phyloP scores from a whole-genome alignment of 1,140 invertebrate species.

The Papilio xuthus region DNA sequence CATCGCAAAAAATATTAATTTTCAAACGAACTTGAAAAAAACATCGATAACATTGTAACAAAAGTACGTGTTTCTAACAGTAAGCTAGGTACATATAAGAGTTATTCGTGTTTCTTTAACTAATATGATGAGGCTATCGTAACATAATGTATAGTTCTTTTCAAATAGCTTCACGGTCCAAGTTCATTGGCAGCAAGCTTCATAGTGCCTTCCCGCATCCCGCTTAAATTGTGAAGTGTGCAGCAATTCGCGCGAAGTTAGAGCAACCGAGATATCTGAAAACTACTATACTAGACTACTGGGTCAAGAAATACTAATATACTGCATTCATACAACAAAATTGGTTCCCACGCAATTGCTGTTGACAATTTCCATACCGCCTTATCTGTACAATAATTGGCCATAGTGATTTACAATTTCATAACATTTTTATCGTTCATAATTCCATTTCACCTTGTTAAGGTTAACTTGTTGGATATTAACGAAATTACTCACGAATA shows the following conservation, averaged over 20 bases:
- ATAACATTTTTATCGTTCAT: conserved; percentile 5
- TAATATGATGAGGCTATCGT: too few relatives aligned
- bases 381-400: neutral
- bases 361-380: conserved; percentile 4
- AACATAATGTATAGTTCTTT: too few relatives aligned
- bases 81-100: too few relatives aligned
- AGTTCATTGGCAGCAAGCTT: too few relatives aligned
- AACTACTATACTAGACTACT: too few relatives aligned
- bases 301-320: neutral
- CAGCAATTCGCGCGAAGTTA: too few relatives aligned
- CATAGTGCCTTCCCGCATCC: too few relatives aligned
- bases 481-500: neutral
- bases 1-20: neutral
- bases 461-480: neutral
- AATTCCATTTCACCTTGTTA: conserved; percentile 20
- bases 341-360: neutral
- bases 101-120: too few relatives aligned
- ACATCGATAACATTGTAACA: neutral
- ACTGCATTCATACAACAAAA: neutral
- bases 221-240: too few relatives aligned
- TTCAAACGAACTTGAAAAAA: neutral
- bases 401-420: conserved; percentile 18
- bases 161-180: too few relatives aligned
- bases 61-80: too few relatives aligned
- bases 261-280: too few relatives aligned